Evolutionary conservation across 2,113 vertebrate genomes (phyloP), one percentile per base, ranked within the genome.

Genomic region (Echinops telfairi): DNA sequence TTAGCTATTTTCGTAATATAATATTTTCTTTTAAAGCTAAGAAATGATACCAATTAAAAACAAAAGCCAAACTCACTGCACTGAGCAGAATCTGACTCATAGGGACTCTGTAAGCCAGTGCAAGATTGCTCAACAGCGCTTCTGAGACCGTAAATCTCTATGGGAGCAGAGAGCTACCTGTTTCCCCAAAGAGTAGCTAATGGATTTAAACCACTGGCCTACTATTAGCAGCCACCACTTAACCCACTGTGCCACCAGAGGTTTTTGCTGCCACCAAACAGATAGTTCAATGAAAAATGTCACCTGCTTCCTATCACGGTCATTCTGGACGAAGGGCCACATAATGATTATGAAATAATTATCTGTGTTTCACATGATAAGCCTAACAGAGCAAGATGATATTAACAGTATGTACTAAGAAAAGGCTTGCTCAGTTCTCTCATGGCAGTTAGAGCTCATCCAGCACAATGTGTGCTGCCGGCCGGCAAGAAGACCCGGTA

Each of bases 1-100:
- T 95, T 20, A 57, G n/a, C 90, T 94, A 95, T 36, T 83, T 57
- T 88, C 80, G 6, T 29, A 75, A 12, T 4, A 86, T 64, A 90
- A n/a, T 12, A 4, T 2, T 78, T 29, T 78, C 71, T 90, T 86
- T 31, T 57, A 75, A 92, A 85, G 86, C 58, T 62, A 57, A 90
- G 47, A 53, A 53, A 53, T 53, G 47, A 53, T 53, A 53, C 12
- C 47, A 53, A 53, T 53, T 12, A 53, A 53, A 53, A 53, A 53
- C 47, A 53, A 53, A 53, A 53, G 47, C 47, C 47, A 53, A 53
- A 80, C 17, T 62, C 22, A 62, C 60, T 62, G 60, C 60, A 62
- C 60, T 62, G 60, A 62, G 60, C 12, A 19, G 22, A 22, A 20
- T 23, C 60, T 62, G 16, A 62, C 60, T 62, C 22, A 23, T 62